These are phyloP conservation scores for Neelides folsomi DNA, from an alignment of 2,888 invertebrate genomes.

Conservation along the genomic window DNA sequence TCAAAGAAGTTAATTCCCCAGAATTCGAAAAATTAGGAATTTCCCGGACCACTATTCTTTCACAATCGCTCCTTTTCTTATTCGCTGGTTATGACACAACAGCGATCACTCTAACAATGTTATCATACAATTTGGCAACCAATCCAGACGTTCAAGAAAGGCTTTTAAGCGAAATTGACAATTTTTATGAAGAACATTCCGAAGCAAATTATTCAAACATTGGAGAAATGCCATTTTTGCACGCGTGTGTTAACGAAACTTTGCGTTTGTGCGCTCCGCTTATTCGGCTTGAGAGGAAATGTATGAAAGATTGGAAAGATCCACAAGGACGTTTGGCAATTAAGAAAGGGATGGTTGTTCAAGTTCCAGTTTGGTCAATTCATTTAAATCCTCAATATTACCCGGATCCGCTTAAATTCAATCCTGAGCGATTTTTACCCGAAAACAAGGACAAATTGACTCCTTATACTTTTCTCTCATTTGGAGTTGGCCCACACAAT, in stretches of 20 bases:
- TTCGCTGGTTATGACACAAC: constrained; percentile 20
- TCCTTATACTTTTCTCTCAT: constrained; percentile 17
- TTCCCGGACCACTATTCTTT: constrained; percentile 14
- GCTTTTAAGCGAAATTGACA: constrained; percentile 13
- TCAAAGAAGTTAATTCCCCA: background rate
- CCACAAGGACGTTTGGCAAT: constrained; percentile 9
- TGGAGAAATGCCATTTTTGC: constrained; percentile 13
- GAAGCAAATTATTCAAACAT: constrained; percentile 15
- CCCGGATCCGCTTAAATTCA: constrained; percentile 11
- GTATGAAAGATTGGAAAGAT: constrained; percentile 17
- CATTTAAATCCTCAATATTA: constrained; percentile 16
- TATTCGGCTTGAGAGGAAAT: constrained; percentile 15
- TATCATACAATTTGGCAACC: constrained; percentile 14
- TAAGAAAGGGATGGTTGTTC: constrained; percentile 5
- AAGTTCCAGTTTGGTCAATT: constrained; percentile 9
- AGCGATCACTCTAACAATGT: constrained; percentile 12
- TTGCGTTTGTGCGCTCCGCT: constrained; percentile 15
- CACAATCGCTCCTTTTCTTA: constrained; percentile 16
- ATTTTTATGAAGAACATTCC: constrained; percentile 13
- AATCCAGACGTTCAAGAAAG: constrained; percentile 9
- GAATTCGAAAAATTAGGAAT: constrained; percentile 15
- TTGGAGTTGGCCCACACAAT: constrained; percentile 21
- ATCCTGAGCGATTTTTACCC: constrained; percentile 20
- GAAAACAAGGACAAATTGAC: constrained; percentile 20
- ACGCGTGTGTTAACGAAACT: constrained; percentile 17